Conservation (phyloP, 2,888 invertebrate species). For the Dasypogon diadema region DNA sequence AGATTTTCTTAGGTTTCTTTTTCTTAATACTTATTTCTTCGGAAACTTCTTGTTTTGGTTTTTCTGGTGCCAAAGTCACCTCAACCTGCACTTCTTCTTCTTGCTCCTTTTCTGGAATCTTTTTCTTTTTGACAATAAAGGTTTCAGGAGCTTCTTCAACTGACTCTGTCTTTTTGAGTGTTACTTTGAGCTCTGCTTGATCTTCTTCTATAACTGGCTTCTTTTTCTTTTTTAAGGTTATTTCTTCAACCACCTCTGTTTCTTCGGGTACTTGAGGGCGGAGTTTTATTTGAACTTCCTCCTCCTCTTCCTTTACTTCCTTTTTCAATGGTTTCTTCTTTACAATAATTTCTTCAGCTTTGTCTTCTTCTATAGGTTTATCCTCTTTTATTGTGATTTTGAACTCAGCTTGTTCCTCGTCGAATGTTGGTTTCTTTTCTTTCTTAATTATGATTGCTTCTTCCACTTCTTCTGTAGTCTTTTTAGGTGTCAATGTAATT, state of each 20-base stretch:
- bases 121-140: slow-evolving; percentile 60
- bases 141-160: slow-evolving; percentile 62
- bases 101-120: slow-evolving; percentile 54
- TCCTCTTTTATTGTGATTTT: slow-evolving; percentile 59
- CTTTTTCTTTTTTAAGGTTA: slow-evolving; percentile 59
- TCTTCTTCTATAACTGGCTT: slow-evolving; percentile 57
- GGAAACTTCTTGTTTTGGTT: slow-evolving; percentile 64
- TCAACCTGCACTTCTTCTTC: slow-evolving; percentile 61
- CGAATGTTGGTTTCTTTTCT: slow-evolving; percentile 56
- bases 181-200: slow-evolving; percentile 1
- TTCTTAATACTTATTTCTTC: slow-evolving; percentile 60
- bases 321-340: slow-evolving; percentile 62
- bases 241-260: slow-evolving; percentile 64
- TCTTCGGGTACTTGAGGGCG: slow-evolving; percentile 64
- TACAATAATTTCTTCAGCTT: slow-evolving; percentile 62
- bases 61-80: slow-evolving; percentile 62
- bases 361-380: slow-evolving; percentile 61
- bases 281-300: slow-evolving; percentile 63
- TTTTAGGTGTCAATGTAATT: slow-evolving; percentile 65
- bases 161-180: slow-evolving; percentile 60
- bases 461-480: slow-evolving; percentile 62
- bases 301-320: slow-evolving; percentile 64
- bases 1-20: slow-evolving; percentile 21
- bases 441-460: slow-evolving; percentile 63
- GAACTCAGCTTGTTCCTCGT: slow-evolving; percentile 57